Percentiles rank a stretch among this genome's conserved stretches.
phyloP scores from a whole-genome alignment of 2,888 invertebrate genomes.

The Noctua janthina region DNA sequence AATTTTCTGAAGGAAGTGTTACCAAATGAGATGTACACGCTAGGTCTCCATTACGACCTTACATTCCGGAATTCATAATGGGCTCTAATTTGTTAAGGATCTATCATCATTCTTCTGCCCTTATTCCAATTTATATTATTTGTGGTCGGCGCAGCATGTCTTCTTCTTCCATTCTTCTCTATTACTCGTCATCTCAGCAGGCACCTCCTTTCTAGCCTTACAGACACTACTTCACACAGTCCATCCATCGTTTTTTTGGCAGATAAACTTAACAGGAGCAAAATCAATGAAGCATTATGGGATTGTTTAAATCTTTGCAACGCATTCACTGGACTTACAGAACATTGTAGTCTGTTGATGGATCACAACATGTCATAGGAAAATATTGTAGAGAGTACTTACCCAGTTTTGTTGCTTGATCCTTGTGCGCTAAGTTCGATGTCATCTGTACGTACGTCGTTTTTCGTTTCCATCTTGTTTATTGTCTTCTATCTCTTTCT shows the following conservation, averaged over 20 bases:
- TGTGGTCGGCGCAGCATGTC: too few species aligned
- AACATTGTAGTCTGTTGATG: not conserved
- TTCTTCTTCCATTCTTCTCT: too few species aligned
- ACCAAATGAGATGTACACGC: not conserved
- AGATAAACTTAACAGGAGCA: not conserved
- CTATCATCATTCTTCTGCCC: too few species aligned
- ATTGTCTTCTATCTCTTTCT: slow-evolving; percentile 64
- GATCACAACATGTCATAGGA: not conserved
- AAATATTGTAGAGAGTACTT: slow-evolving; percentile 38
- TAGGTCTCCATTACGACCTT: slow-evolving; percentile 8
- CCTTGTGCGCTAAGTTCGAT: slow-evolving; percentile 87
- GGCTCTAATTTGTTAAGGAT: not conserved
- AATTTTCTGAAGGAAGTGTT: slow-evolving; percentile 20
- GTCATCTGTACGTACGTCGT: slow-evolving; percentile 81
- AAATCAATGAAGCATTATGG: not conserved
- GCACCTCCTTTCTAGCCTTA: too few species aligned
- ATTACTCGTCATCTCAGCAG: too few species aligned
- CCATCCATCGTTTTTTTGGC: too few species aligned
- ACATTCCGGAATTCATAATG: not conserved
- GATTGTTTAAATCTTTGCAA: not conserved
- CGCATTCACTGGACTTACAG: too few species aligned
- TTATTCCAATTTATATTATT: too few species aligned
- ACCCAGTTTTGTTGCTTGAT: slow-evolving; percentile 83
- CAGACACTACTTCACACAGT: too few species aligned
- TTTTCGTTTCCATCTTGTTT: slow-evolving; percentile 84